Evolutionary conservation across 2,797 vertebrate genomes (phyloP), one percentile per base, ranked within the genome.

Genomic region (Chromobotia macracanthus): DNA sequence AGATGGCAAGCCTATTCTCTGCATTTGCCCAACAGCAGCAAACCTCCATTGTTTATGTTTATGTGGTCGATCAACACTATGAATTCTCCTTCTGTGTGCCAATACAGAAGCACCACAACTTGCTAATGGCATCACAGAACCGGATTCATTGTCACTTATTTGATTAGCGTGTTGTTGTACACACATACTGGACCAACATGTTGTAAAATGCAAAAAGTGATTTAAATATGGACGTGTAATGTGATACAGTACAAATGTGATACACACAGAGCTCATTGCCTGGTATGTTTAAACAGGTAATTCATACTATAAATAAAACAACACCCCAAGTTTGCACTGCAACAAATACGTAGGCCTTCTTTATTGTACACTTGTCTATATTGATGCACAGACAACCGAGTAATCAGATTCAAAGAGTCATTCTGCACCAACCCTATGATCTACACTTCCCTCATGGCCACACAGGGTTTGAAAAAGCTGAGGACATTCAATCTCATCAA

Each of bases 401-500:
- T n/a, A n/a, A n/a, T n/a, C 38, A 23, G 51, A 28, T 50, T 63
- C 48, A 56, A 77, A 53, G 38, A 28, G 4, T 41, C 38, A 28
- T 60, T 60, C 23, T 15, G 56, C 25, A 28, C 44, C 69, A 64
- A 79, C 79, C 72, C 35, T 53, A 18, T 55, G 38, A 13, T 79
- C 70, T 75, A 66, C 68, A 55, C 53, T 81, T 69, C 44, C 67
- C 25, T 38, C 44, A 55, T 65, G 56, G 31, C 63, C 66, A 51
- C 53, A 31, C 25, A 69, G 74, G 67, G 75, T 55, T 64, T 69
- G 56, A 79, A 72, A 72, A n/a, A n/a, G n/a, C n/a, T n/a, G n/a
- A n/a, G n/a, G n/a, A 79, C 67, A 63, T 81, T 80, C 50, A 74
- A 63, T 56, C n/a, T n/a, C n/a, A n/a, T n/a, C n/a, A 48, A 68